These are phyloP conservation scores for Argopecten irradians DNA, from an alignment of 1,140 invertebrate genomes.

Conservation along the genomic window DNA sequence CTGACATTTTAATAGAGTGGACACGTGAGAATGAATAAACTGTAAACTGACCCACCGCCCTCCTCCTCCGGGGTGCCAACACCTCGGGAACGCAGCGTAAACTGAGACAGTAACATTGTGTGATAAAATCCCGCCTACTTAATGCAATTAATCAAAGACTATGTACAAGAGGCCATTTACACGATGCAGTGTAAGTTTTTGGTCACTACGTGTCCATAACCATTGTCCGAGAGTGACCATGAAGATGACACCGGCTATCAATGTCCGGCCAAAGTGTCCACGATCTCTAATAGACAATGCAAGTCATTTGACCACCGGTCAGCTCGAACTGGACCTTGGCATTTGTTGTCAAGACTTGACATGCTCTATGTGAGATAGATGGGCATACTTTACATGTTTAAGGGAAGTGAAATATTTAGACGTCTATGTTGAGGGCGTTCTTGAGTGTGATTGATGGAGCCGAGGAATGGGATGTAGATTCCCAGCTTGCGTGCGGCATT, in stretches of 20 bases:
- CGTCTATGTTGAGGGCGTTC: background rate
- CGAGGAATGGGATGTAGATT: background rate
- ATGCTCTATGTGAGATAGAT: background rate
- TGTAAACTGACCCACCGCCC: background rate
- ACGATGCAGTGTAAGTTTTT: background rate
- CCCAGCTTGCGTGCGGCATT: background rate
- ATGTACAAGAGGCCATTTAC: background rate
- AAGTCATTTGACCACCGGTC: background rate
- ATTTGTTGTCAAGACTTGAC: background rate
- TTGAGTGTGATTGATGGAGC: background rate
- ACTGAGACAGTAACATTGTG: background rate
- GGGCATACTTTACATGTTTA: slow-evolving; percentile 6
- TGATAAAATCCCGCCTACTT: background rate
- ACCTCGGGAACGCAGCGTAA: background rate
- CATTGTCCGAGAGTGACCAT: slow-evolving; percentile 3
- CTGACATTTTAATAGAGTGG: slow-evolving; percentile 15
- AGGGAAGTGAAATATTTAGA: slow-evolving; percentile 3
- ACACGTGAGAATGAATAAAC: background rate
- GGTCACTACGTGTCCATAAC: background rate
- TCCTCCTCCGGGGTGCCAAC: background rate
- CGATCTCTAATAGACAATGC: slow-evolving; percentile 11
- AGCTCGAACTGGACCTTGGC: slow-evolving; percentile 11
- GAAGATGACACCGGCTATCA: slow-evolving; percentile 20
- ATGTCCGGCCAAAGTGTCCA: background rate
- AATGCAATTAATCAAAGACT: slow-evolving; percentile 17